phyloP scores from a whole-genome alignment of 2,888 invertebrate species.

The Sphecodes monilicornis region DNA sequence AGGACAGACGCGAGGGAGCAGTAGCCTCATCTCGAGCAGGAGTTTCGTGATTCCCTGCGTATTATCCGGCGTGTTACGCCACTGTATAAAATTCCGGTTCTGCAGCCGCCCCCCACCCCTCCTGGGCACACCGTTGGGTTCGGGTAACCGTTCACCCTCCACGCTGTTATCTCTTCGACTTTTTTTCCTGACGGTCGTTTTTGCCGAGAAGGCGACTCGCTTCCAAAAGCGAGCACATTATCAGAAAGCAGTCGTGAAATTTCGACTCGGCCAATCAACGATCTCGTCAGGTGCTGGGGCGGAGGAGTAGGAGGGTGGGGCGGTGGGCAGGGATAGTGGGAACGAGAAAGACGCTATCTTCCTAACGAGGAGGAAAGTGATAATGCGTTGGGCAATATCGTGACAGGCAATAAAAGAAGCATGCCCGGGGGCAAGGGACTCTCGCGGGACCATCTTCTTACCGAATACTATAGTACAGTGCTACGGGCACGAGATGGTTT shows the following conservation, averaged over 20 bases:
- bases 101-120: slow-evolving; percentile 77
- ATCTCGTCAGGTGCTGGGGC: slow-evolving; percentile 51
- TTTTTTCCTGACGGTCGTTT: slow-evolving; percentile 65
- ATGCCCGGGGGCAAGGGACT: neutral
- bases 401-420: slow-evolving; percentile 35
- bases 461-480: neutral
- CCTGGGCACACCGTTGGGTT: slow-evolving; percentile 31
- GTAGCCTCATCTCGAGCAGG: slow-evolving; percentile 50
- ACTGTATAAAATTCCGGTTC: slow-evolving; percentile 83
- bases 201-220: slow-evolving; percentile 57
- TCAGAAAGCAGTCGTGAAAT: slow-evolving; percentile 66
- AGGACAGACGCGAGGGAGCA: slow-evolving; percentile 36
- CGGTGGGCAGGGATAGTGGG: neutral
- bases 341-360: slow-evolving; percentile 43
- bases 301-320: neutral
- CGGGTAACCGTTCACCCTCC: slow-evolving; percentile 60
- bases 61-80: slow-evolving; percentile 80
- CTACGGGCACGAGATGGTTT: neutral
- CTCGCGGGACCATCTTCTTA: neutral
- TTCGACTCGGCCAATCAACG: slow-evolving; percentile 68
- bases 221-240: slow-evolving; percentile 69
- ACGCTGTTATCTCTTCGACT: slow-evolving; percentile 68
- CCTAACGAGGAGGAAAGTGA: slow-evolving; percentile 58
- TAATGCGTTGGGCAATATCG: slow-evolving; percentile 50
- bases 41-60: slow-evolving; percentile 70